Conservation (phyloP, 2,113 vertebrate genomes). For the Hippoglossus stenolepis region DNA sequence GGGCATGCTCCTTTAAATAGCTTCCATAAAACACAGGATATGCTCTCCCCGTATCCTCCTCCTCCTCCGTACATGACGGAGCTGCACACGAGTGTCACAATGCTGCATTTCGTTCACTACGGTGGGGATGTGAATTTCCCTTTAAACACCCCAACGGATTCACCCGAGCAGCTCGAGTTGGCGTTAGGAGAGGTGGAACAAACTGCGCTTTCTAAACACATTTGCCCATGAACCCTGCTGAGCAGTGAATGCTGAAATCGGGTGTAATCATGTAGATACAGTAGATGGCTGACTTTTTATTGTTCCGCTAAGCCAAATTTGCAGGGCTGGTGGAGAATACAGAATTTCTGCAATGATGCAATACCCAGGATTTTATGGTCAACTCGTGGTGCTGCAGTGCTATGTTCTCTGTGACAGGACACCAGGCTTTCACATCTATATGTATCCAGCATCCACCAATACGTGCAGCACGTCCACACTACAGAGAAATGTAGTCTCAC, state of each 20-base stretch:
- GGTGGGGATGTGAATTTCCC: slow-evolving; percentile 59
- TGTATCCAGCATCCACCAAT: slow-evolving; percentile 13
- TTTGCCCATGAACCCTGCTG: slow-evolving; percentile 58
- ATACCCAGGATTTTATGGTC: slow-evolving; percentile 49
- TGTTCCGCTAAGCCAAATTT: slow-evolving; percentile 65
- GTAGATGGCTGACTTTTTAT: slow-evolving; percentile 63
- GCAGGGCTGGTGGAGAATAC: slow-evolving; percentile 49
- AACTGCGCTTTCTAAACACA: slow-evolving; percentile 70
- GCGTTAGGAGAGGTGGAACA: slow-evolving; percentile 67
- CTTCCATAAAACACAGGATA: slow-evolving; percentile 81
- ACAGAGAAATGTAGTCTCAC: not conserved
- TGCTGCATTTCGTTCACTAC: slow-evolving; percentile 53
- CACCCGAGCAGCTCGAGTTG: slow-evolving; percentile 60
- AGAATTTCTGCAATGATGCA: slow-evolving; percentile 55
- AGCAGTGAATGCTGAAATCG: slow-evolving; percentile 62
- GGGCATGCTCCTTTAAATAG: slow-evolving; percentile 79
- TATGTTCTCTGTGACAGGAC: slow-evolving; percentile 44
- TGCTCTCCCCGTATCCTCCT: slow-evolving; percentile 35
- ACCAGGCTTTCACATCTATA: slow-evolving; percentile 13
- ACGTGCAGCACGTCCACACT: not conserved
- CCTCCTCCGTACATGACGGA: slow-evolving; percentile 49
- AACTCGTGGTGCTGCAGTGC: slow-evolving; percentile 37
- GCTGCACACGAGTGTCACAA: slow-evolving; percentile 57
- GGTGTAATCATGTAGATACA: slow-evolving; percentile 65
- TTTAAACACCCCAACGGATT: slow-evolving; percentile 60